These are phyloP conservation scores for Lithophane leautieri DNA, from an alignment of 2,888 invertebrate species.

Conservation along the genomic window DNA sequence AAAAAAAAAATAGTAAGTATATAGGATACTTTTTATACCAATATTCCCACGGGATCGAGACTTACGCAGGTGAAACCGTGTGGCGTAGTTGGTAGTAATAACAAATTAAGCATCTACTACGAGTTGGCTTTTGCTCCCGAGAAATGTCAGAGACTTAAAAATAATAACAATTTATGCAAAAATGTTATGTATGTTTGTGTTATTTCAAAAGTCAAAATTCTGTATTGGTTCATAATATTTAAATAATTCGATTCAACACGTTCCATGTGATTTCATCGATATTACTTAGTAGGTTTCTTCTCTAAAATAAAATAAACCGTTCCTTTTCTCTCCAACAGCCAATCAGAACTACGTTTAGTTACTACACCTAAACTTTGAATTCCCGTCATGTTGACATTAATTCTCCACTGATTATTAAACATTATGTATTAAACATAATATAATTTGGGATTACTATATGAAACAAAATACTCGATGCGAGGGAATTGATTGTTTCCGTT, in stretches of 20 bases:
- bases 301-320: conserved; percentile 49
- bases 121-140: too few species aligned
- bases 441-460: not conserved
- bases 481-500: not conserved
- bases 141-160: not conserved
- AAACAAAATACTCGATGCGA: not conserved
- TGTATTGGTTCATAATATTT: not conserved
- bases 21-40: too few species aligned
- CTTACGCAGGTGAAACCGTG: too few species aligned
- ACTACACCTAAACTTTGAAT: conserved; percentile 24
- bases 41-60: too few species aligned
- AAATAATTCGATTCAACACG: not conserved
- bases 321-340: conserved; percentile 56
- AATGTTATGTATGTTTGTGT: not conserved
- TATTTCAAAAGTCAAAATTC: not conserved
- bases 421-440: too few species aligned
- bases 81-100: too few species aligned
- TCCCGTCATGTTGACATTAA: conserved; percentile 7
- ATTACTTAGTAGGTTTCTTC: not conserved
- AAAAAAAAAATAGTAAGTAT: too few species aligned
- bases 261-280: not conserved
- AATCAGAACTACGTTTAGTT: conserved; percentile 63
- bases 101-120: not conserved
- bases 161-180: too few species aligned
- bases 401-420: not conserved